Percentiles rank a stretch among this genome's conserved stretches.
Evolutionary conservation across 1,140 invertebrate species (phyloP).

Genomic region (Bombyx mandarina): DNA sequence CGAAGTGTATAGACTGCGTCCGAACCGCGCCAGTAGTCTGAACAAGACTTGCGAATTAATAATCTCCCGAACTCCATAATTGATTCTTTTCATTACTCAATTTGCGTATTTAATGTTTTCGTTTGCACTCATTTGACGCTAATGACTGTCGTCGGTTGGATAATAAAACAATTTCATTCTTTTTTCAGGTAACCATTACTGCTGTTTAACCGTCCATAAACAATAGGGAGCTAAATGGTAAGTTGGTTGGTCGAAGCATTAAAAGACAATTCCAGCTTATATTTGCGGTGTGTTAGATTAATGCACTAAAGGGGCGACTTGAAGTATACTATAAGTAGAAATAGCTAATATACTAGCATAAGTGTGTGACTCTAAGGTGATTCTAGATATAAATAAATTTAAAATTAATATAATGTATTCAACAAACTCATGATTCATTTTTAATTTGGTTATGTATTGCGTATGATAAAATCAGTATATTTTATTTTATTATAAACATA

Average conservation of each 20-base stretch:
- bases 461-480: too few species aligned
- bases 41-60: slow-evolving; percentile 26
- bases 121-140: slow-evolving; percentile 30
- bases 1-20: too few species aligned
- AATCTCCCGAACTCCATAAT: slow-evolving; percentile 29
- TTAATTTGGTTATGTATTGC: too few species aligned
- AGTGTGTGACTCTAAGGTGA: too few species aligned
- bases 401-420: too few species aligned
- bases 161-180: slow-evolving; percentile 33
- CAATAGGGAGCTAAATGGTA: slow-evolving; percentile 32
- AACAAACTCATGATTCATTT: too few species aligned
- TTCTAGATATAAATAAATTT: too few species aligned
- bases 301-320: too few species aligned
- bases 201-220: slow-evolving; percentile 26
- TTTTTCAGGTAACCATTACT: slow-evolving; percentile 52
- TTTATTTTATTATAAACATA: too few species aligned
- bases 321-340: too few species aligned
- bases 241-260: slow-evolving; percentile 16
- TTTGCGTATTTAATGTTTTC: slow-evolving; percentile 24
- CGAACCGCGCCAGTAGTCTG: slow-evolving; percentile 8
- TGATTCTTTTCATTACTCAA: slow-evolving; percentile 52
- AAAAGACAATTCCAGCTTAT: slow-evolving; percentile 10
- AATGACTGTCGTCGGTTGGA: slow-evolving; percentile 26
- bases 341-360: too few species aligned
- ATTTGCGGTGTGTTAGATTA: too few species aligned